Conservation (phyloP, 2,888 invertebrate species). For the Drosophila cognata region DNA sequence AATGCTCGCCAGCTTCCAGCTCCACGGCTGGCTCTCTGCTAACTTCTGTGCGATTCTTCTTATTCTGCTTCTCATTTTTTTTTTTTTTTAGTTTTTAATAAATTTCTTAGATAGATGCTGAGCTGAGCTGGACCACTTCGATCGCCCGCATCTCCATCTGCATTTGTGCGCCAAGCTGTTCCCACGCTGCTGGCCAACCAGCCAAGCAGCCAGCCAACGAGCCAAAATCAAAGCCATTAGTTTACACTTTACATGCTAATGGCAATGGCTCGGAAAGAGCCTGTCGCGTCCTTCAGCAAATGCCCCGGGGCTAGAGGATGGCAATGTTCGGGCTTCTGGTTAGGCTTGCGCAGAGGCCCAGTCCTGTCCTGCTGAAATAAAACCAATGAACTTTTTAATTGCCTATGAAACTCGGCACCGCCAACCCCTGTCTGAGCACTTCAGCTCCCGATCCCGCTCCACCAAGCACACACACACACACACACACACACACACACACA, state of each 20-base stretch:
- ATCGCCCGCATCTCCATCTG: conserved; percentile 18
- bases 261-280: conserved; percentile 48
- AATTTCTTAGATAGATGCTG: conserved; percentile 57
- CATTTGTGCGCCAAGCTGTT: conserved; percentile 46
- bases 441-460: conserved; percentile 8
- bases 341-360: conserved; percentile 13
- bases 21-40: conserved; percentile 4
- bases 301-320: conserved; percentile 38
- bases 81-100: conserved; percentile 55
- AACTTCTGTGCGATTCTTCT: conserved; percentile 41
- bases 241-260: conserved; percentile 83
- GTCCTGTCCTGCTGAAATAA: conserved; percentile 56
- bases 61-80: conserved; percentile 18
- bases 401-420: conserved; percentile 68
- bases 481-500: background rate
- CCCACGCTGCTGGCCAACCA: conserved; percentile 72
- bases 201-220: conserved; percentile 15
- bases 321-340: conserved; percentile 54
- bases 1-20: conserved; percentile 25
- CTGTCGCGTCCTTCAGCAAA: conserved; percentile 43
- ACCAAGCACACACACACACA: conserved; percentile 1
- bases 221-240: conserved; percentile 79
- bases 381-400: conserved; percentile 80
- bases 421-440: conserved; percentile 25
- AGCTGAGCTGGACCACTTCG: conserved; percentile 22